phyloP scores from a whole-genome alignment of 2,888 invertebrate species.

The Nemoura dubitans region DNA sequence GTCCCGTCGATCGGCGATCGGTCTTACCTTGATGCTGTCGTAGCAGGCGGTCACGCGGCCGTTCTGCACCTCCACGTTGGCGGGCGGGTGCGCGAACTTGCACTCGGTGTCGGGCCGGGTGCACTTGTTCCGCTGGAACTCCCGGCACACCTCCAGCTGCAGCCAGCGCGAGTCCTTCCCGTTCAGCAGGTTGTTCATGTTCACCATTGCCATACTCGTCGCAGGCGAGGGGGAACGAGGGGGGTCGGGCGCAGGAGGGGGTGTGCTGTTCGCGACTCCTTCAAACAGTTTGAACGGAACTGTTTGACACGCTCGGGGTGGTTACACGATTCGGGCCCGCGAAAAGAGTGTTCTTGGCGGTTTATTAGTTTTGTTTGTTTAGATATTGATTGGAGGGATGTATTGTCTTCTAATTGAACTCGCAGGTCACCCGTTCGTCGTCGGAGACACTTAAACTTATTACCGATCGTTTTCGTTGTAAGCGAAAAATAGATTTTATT shows the following conservation, averaged over 20 bases:
- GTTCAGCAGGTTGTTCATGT: constrained; percentile 96
- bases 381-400: constrained; percentile 49
- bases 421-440: constrained; percentile 35
- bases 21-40: constrained; percentile 99
- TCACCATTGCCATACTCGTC: constrained; percentile 82
- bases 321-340: neutral
- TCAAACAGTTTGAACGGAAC: neutral
- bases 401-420: constrained; percentile 48
- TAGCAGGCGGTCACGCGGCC: constrained; percentile 99
- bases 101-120: constrained; percentile 99
- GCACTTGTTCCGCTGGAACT: constrained; percentile 99
- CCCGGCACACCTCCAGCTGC: constrained; percentile 98
- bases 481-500: constrained; percentile 5
- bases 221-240: constrained; percentile 48
- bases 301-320: neutral
- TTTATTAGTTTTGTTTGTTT: neutral
- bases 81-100: constrained; percentile 99
- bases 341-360: neutral
- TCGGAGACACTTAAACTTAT: constrained; percentile 39
- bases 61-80: constrained; percentile 99
- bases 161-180: constrained; percentile 99
- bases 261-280: constrained; percentile 47
- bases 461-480: neutral
- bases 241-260: constrained; percentile 50
- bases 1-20: too few relatives aligned